phyloP scores from a whole-genome alignment of 2,797 vertebrate species.

The Bradypus variegatus region DNA sequence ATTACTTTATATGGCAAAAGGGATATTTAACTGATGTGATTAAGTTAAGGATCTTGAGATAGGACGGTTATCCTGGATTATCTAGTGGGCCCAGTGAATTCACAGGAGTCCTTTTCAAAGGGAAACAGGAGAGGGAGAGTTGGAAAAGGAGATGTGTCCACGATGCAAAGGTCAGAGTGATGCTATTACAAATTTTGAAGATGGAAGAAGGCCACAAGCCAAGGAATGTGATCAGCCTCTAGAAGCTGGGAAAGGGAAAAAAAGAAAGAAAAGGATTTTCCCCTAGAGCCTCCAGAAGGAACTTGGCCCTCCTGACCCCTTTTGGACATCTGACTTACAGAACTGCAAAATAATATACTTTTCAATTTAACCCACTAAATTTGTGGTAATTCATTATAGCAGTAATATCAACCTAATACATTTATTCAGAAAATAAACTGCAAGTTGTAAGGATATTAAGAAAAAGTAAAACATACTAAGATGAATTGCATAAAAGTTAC shows the following conservation, averaged over 20 bases:
- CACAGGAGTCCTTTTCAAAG: not conserved
- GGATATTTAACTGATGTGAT: not conserved
- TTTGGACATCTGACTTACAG: not conserved
- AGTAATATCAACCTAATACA: not conserved
- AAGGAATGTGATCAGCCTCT: not conserved
- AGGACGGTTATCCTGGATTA: not conserved
- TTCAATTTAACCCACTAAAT: not conserved
- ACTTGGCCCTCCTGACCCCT: not conserved
- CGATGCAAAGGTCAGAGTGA: not conserved
- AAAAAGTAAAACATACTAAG: not conserved
- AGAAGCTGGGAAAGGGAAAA: not conserved
- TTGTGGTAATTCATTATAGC: not conserved
- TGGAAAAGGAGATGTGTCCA: not conserved
- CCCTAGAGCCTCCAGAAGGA: not conserved
- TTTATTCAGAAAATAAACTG: not conserved
- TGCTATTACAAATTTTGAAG: not conserved
- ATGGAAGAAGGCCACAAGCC: not conserved
- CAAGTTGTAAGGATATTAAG: not conserved
- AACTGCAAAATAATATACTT: not conserved
- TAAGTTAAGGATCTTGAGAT: not conserved
- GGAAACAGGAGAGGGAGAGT: not conserved
- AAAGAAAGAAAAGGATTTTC: not conserved
- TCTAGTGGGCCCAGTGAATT: not conserved
- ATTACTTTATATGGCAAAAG: not conserved
- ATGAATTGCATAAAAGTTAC: slow-evolving; percentile 1